Conservation (phyloP, 92 coral and sea anemone species). For the Montipora capitata region DNA sequence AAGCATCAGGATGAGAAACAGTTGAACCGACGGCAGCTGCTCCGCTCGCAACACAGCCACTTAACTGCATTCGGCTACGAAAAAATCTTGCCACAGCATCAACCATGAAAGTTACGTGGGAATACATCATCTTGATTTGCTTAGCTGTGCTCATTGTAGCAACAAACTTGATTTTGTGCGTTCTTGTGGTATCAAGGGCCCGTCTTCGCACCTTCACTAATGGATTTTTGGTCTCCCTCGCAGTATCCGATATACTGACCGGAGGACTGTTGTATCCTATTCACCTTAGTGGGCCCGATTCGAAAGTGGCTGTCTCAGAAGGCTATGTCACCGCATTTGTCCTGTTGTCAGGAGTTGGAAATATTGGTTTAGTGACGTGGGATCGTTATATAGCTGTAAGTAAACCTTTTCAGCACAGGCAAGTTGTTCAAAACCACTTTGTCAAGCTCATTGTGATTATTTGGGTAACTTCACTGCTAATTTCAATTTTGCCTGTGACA, state of each 20-base stretch:
- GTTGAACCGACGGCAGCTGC: conserved; percentile 20
- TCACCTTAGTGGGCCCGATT: conserved; percentile 57
- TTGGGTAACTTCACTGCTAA: conserved; percentile 65
- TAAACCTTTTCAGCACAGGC: conserved; percentile 65
- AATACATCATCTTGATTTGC: background rate
- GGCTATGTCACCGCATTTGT: conserved; percentile 75
- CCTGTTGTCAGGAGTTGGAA: conserved; percentile 72
- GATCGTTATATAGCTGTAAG: conserved; percentile 80
- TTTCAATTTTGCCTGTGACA: conserved; percentile 65
- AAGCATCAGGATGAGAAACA: background rate
- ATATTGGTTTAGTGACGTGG: conserved; percentile 76
- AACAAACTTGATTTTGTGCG: conserved; percentile 68
- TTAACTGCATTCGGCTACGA: background rate
- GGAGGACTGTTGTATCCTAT: conserved; percentile 78
- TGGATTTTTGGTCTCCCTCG: conserved; percentile 79
- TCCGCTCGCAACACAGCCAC: background rate
- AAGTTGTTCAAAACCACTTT: conserved; percentile 46
- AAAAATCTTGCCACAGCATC: background rate
- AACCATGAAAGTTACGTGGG: conserved; percentile 23
- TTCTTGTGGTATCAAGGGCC: conserved; percentile 49
- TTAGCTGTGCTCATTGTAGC: conserved; percentile 62
- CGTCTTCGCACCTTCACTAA: conserved; percentile 78
- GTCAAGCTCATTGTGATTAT: conserved; percentile 54
- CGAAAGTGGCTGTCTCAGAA: conserved; percentile 26
- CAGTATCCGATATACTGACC: conserved; percentile 75